Evolutionary conservation across 2,888 invertebrate species (phyloP).

Genomic region (Glyphotaelius pellucidus): DNA sequence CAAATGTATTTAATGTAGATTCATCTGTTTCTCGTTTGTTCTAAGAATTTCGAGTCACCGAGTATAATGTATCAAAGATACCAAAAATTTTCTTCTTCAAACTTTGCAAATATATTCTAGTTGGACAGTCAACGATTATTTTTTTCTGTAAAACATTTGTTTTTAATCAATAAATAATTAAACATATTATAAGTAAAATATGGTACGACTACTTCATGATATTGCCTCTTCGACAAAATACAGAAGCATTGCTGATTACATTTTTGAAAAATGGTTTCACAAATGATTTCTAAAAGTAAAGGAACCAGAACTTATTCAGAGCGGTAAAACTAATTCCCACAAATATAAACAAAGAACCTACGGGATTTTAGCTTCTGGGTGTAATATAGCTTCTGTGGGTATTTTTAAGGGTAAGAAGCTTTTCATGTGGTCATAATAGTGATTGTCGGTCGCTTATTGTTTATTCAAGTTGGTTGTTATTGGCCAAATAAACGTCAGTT

Average conservation of each 20-base stretch:
- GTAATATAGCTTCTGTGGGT: background rate
- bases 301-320: background rate
- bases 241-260: background rate
- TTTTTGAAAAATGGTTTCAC: background rate
- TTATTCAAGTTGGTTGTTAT: constrained; percentile 6
- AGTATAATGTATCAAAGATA: too few species aligned
- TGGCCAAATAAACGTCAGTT: constrained; percentile 25
- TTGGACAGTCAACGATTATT: too few species aligned
- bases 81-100: too few species aligned
- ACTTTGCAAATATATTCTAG: too few species aligned
- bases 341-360: background rate
- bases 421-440: background rate
- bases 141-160: too few species aligned
- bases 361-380: background rate
- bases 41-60: too few species aligned
- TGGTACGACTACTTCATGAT: too few species aligned
- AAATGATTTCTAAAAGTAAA: background rate
- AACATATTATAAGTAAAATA: too few species aligned
- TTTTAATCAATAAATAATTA: too few species aligned
- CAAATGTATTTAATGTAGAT: too few species aligned
- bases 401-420: background rate
- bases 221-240: too few species aligned
- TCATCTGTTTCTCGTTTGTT: too few species aligned
- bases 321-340: background rate
- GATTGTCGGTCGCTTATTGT: background rate